Evolutionary conservation across 2,797 vertebrate genomes (phyloP).

Genomic region (Lateolabrax maculatus): DNA sequence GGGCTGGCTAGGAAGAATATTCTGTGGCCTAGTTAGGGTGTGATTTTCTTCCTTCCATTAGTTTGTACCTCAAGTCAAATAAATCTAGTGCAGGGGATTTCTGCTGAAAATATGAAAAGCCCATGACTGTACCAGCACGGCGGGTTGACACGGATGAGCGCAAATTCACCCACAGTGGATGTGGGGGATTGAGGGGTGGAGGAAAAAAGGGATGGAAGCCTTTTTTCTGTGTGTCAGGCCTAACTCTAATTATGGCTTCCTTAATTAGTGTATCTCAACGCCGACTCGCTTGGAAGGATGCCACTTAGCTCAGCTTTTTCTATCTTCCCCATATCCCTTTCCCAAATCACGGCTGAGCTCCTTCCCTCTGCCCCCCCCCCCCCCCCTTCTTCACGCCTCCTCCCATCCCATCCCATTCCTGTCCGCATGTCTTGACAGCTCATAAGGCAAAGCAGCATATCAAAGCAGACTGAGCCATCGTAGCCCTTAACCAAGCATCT

Average conservation of each 20-base stretch:
- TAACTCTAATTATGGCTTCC: conserved; percentile 82
- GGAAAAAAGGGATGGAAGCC: conserved; percentile 47
- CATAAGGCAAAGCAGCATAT: conserved; percentile 78
- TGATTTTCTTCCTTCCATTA: conserved; percentile 41
- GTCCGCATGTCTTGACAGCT: conserved; percentile 77
- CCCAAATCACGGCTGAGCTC: conserved; percentile 52
- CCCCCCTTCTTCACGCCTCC: conserved; percentile 11
- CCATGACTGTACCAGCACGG: conserved; percentile 18
- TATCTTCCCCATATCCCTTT: conserved; percentile 26
- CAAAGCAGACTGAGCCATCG: conserved; percentile 72
- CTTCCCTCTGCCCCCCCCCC: neutral
- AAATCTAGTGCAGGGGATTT: conserved; percentile 49
- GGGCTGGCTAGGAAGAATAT: conserved; percentile 39
- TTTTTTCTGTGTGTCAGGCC: conserved; percentile 75
- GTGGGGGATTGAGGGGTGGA: conserved; percentile 8
- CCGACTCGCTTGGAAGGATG: conserved; percentile 74
- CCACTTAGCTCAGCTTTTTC: conserved; percentile 75
- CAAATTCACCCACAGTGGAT: conserved; percentile 53
- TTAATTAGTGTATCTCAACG: conserved; percentile 83
- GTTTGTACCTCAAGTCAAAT: conserved; percentile 54
- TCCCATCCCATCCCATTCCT: conserved; percentile 48
- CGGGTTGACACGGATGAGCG: conserved; percentile 44
- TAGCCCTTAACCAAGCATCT: conserved; percentile 80
- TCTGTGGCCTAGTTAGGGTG: conserved; percentile 65
- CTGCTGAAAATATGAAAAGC: conserved; percentile 61